phyloP scores from a whole-genome alignment of 2,797 vertebrate genomes.

The Balearica regulorum region DNA sequence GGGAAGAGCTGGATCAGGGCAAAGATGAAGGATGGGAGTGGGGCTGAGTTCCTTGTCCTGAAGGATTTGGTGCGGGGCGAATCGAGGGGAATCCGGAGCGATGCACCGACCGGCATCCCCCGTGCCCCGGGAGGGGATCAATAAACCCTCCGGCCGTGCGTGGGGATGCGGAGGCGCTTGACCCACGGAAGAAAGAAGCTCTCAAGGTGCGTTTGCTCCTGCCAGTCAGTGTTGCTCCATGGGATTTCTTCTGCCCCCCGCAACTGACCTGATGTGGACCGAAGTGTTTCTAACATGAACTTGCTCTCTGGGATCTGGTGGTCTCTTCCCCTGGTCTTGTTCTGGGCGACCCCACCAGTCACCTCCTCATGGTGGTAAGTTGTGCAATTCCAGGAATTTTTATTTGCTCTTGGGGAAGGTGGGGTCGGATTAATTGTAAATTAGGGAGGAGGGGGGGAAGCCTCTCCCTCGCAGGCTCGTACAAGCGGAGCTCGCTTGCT shows the following conservation, averaged over 20 bases:
- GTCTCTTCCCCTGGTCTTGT: slow-evolving; percentile 81
- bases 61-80: not conserved
- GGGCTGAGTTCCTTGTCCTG: not conserved
- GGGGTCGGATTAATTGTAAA: slow-evolving; percentile 39
- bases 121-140: not conserved
- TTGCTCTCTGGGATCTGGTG: slow-evolving; percentile 87
- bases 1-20: slow-evolving; percentile 34
- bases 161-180: not conserved
- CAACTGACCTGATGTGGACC: slow-evolving; percentile 73
- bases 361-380: slow-evolving; percentile 96
- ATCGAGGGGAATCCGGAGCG: not conserved
- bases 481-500: not conserved
- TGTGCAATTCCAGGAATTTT: slow-evolving; percentile 42
- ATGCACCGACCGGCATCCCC: not conserved
- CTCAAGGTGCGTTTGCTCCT: not conserved
- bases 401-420: slow-evolving; percentile 48
- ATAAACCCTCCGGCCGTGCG: not conserved
- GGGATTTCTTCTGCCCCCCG: slow-evolving; percentile 67
- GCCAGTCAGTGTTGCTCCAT: slow-evolving; percentile 29
- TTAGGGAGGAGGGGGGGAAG: not conserved
- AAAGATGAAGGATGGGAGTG: not conserved
- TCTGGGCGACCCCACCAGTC: slow-evolving; percentile 84
- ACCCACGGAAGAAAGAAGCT: not conserved
- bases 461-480: not conserved
- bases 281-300: slow-evolving; percentile 88